These are phyloP conservation scores for Cacajao melanocephalus DNA, from an alignment of 2,797 vertebrate species.

Conservation along the genomic window DNA sequence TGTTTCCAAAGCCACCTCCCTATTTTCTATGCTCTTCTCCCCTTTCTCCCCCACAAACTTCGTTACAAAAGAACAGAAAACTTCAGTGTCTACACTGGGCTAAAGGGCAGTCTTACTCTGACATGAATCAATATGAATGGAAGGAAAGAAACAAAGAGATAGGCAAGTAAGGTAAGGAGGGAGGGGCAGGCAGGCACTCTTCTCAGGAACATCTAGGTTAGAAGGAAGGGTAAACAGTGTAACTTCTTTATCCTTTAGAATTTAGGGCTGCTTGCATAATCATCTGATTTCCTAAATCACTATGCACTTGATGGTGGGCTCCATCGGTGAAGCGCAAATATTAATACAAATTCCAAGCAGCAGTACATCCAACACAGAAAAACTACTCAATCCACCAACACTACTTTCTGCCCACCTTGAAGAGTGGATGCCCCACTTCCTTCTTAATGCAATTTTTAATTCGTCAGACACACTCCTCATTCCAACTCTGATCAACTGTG, in stretches of 20 bases:
- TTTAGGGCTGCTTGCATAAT: neutral
- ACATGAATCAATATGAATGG: neutral
- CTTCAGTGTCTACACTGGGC: neutral
- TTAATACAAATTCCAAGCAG: neutral
- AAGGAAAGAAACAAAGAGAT: neutral
- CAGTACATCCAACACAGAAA: neutral
- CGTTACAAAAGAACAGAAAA: conserved; percentile 50
- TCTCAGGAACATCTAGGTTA: neutral
- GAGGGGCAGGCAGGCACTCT: neutral
- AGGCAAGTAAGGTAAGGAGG: neutral
- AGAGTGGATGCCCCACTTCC: neutral
- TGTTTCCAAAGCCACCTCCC: conserved; percentile 21
- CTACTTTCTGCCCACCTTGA: neutral
- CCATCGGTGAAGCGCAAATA: neutral
- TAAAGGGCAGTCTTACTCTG: conserved; percentile 43
- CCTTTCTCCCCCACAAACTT: neutral
- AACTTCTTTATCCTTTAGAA: neutral
- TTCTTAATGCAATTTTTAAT: neutral
- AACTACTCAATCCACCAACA: neutral
- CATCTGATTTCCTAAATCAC: conserved; percentile 1
- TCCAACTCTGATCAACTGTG: neutral
- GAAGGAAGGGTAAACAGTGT: neutral
- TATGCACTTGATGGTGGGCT: neutral
- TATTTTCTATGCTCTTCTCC: conserved; percentile 39
- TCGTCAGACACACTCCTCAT: neutral